These are phyloP conservation scores for Ceratosolen fusciceps DNA, from an alignment of 1,140 invertebrate species.

Conservation along the genomic window DNA sequence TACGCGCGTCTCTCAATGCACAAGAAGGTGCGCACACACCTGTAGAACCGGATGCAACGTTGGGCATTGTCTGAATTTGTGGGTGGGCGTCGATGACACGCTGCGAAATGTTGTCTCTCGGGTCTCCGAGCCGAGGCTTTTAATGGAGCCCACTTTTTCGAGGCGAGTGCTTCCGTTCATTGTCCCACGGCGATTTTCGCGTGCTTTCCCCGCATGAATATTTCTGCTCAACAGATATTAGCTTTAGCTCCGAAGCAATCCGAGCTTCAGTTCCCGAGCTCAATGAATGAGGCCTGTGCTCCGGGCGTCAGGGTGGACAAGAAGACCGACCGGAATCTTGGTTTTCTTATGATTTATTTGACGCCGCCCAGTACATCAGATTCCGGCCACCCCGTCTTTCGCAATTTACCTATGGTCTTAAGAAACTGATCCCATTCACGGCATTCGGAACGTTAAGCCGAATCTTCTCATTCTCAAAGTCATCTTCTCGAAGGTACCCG, in stretches of 20 bases:
- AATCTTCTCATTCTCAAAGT: constrained; percentile 25
- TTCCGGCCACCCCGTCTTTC: background rate
- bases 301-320: too few relatives aligned
- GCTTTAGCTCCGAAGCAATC: too few relatives aligned
- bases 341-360: background rate
- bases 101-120: constrained; percentile 37
- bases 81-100: constrained; percentile 51
- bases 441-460: background rate
- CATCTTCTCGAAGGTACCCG: background rate
- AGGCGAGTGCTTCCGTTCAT: constrained; percentile 17
- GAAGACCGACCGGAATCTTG: background rate
- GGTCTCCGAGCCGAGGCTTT: constrained; percentile 58
- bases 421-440: background rate
- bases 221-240: constrained; percentile 53
- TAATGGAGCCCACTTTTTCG: constrained; percentile 58
- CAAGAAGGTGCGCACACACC: constrained; percentile 18
- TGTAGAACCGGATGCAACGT: constrained; percentile 47
- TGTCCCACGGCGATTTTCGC: constrained; percentile 3
- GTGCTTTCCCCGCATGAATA: constrained; percentile 52
- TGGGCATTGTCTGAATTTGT: constrained; percentile 34
- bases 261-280: too few relatives aligned
- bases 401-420: constrained; percentile 13
- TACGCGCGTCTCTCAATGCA: too few relatives aligned
- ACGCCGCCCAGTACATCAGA: background rate
- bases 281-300: too few relatives aligned